Percentiles rank a stretch among this genome's conserved stretches.
phyloP scores from a whole-genome alignment of 2,797 vertebrate species.

The Danio aesculapii region DNA sequence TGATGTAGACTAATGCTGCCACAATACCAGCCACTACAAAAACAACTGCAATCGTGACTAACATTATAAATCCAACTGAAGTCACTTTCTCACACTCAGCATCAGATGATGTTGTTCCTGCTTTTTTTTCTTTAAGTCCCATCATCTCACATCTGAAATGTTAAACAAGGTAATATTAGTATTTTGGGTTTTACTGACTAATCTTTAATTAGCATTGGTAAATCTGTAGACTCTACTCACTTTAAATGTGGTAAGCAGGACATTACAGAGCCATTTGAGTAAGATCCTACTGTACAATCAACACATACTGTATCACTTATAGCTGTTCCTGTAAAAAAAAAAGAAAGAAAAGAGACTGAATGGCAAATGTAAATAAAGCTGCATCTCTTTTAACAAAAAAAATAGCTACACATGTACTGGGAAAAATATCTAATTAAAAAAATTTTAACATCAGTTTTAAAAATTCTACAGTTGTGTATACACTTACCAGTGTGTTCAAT shows the following conservation, averaged over 20 bases:
- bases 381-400: no score
- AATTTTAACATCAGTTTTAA: no score
- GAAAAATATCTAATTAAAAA: neutral
- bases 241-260: constrained; percentile 61
- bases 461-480: no score
- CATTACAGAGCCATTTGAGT: constrained; percentile 56
- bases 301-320: constrained; percentile 55
- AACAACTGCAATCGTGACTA: neutral
- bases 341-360: neutral
- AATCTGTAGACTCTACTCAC: constrained; percentile 51
- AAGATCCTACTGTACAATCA: constrained; percentile 54
- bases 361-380: neutral
- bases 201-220: neutral
- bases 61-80: neutral
- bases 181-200: neutral
- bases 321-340: constrained; percentile 57
- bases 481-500: constrained; percentile 61
- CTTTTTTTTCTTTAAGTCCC: constrained; percentile 36
- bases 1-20: rapidly evolving
- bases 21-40: neutral
- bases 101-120: constrained; percentile 60
- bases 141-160: constrained; percentile 65
- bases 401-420: no score
- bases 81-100: constrained; percentile 41
- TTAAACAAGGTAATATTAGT: neutral